phyloP scores from a whole-genome alignment of 2,888 invertebrate genomes.

The Aporophyla lueneburgensis region DNA sequence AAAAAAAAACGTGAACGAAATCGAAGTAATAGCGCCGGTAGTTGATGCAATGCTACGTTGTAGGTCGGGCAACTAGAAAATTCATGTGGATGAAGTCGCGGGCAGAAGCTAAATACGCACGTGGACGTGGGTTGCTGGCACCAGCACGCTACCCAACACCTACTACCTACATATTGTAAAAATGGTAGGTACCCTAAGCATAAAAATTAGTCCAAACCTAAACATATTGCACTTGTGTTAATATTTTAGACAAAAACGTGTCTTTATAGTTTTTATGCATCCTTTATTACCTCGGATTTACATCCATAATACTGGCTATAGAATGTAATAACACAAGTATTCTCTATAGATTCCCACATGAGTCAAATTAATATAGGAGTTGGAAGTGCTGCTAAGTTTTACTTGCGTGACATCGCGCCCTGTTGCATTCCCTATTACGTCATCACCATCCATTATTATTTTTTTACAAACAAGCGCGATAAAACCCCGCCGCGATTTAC shows the following conservation, averaged over 20 bases:
- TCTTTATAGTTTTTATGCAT: not conserved
- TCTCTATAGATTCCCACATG: not conserved
- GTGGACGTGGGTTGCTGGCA: not conserved
- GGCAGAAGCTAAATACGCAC: not conserved
- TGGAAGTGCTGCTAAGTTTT: not conserved
- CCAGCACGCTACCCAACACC: not conserved
- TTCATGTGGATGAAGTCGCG: no score
- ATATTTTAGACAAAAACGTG: not conserved
- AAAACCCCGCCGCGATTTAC: no score
- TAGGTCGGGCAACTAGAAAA: no score
- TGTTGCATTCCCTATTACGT: not conserved
- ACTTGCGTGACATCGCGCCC: constrained; percentile 15
- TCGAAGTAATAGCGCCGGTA: no score
- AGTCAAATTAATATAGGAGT: constrained; percentile 2
- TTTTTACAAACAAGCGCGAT: no score
- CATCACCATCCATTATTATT: not conserved
- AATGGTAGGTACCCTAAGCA: not conserved
- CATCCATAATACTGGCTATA: not conserved
- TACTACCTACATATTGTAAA: not conserved
- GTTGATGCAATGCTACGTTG: no score
- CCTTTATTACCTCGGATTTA: not conserved
- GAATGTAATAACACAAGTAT: not conserved
- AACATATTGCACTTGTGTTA: not conserved
- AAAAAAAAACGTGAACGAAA: no score
- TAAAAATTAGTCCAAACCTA: not conserved